Percentiles rank a stretch among this genome's conserved stretches.
These are phyloP conservation scores for Leptatherina wallacei DNA, from an alignment of 2,797 vertebrate genomes.

Conservation along the genomic window DNA sequence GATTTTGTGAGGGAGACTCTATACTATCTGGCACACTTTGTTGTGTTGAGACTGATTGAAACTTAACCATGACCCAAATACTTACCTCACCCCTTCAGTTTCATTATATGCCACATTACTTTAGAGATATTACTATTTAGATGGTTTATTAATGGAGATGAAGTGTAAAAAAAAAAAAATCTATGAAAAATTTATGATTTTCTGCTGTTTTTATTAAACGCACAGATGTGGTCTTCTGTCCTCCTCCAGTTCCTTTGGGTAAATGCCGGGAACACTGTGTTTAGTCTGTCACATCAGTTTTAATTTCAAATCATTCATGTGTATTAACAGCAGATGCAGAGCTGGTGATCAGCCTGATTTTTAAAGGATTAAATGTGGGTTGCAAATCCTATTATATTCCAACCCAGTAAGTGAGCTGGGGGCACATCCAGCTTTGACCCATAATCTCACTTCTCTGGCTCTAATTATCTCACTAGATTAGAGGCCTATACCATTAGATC, in stretches of 20 bases:
- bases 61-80: neutral
- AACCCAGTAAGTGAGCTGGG: conserved; percentile 48
- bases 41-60: conserved; percentile 11
- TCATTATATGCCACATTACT: neutral
- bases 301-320: conserved; percentile 29
- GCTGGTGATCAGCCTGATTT: conserved; percentile 41
- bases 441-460: conserved; percentile 63
- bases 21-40: conserved; percentile 44
- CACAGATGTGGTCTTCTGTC: conserved; percentile 47
- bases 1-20: conserved; percentile 41
- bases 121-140: neutral
- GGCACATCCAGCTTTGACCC: conserved; percentile 54
- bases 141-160: neutral
- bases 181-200: too few relatives aligned
- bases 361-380: conserved; percentile 56
- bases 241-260: conserved; percentile 21
- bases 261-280: conserved; percentile 30
- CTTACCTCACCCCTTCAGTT: neutral
- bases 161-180: neutral
- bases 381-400: conserved; percentile 68
- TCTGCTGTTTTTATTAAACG: conserved; percentile 20
- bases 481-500: conserved; percentile 65
- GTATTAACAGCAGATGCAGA: conserved; percentile 47
- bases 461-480: conserved; percentile 76
- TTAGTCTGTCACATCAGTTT: conserved; percentile 26